Evolutionary conservation across 92 coral and sea anemone species (phyloP), one percentile per base, ranked within the genome.

Genomic region (Metridium senile): DNA sequence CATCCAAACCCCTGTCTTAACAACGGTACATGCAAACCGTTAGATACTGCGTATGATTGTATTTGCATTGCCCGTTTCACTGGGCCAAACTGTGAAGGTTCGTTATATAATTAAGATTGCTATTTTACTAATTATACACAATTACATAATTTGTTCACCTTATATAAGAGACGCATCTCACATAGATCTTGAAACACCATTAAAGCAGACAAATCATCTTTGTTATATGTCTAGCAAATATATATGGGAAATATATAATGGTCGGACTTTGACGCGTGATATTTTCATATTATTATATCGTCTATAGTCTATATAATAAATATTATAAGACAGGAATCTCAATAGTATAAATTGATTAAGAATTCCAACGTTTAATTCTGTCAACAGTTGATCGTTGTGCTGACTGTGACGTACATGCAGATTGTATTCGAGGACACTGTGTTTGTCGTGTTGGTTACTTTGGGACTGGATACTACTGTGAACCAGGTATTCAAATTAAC

Each of bases 21-120:
- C 26, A 93, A 96, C 43, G 98, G 97, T 11, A 87, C 85, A 7
- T 93, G 98, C 52, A 74, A 85, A 32, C 84, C 74, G 67, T 75
- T 76, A 30, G 75, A 63, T 28, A 53, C 52, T 34, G 93, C 93
- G 19, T 94, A 94, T 51, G 97, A 94, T 68, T 94, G 98, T 64
- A 79, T 87, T 45, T 94, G 98, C 62, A 27, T 75, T 18, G 81
- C 79, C 1, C 92, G 89, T 22, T 94, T 72, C 78, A 94, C 98
- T n/a, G 98, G 97, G 23, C 97, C 98, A 0, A 86, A 94, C 64
- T 94, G 98, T 73, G 97, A 90, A 84, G 94, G 98, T 81, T 58
- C 69, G 77, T 34, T 18, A n/a, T n/a, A n/a, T 11, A 13, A 20
- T 28, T 29, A 20, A 19, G 65, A 10, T 7, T 11, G 39, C 23